phyloP scores from a whole-genome alignment of 2,888 invertebrate genomes.

The Xanthorhoe spadicearia region DNA sequence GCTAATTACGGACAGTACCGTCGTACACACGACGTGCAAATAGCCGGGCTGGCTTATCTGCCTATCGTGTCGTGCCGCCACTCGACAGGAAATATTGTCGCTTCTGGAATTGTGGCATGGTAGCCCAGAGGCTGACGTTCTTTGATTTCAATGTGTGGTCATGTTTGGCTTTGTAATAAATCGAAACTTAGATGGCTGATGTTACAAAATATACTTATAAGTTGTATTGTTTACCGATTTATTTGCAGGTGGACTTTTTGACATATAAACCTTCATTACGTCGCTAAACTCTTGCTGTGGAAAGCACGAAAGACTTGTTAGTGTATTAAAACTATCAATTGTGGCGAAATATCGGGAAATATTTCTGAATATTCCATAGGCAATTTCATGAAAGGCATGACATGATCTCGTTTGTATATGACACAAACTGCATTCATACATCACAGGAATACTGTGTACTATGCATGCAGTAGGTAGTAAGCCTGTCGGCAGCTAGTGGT shows the following conservation, averaged over 20 bases:
- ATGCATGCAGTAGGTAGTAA: slow-evolving; percentile 34
- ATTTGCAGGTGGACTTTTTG: not conserved
- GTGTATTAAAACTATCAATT: slow-evolving; percentile 17
- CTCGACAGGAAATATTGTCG: slow-evolving; percentile 44
- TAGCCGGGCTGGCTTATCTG: slow-evolving; percentile 66
- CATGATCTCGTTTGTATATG: slow-evolving; percentile 33
- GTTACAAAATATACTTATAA: not conserved
- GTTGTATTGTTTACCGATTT: no score
- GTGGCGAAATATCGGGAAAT: not conserved
- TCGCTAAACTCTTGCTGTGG: slow-evolving; percentile 14
- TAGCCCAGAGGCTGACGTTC: slow-evolving; percentile 18
- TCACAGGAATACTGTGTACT: slow-evolving; percentile 33
- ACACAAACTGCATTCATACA: slow-evolving; percentile 41
- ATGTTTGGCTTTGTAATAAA: not conserved
- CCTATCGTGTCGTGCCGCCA: slow-evolving; percentile 52
- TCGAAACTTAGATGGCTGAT: not conserved
- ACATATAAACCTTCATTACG: not conserved
- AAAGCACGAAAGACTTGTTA: slow-evolving; percentile 3
- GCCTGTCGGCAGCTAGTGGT: slow-evolving; percentile 59
- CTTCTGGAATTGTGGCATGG: slow-evolving; percentile 22
- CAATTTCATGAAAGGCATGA: slow-evolving; percentile 31
- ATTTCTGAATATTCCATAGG: slow-evolving; percentile 37
- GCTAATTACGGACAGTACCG: slow-evolving; percentile 70
- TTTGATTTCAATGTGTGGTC: slow-evolving; percentile 14
- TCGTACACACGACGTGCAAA: slow-evolving; percentile 66